Base-by-base conservation (phyloP, 1,140 invertebrate species). In the Thaumatotibia leucotreta region DNA sequence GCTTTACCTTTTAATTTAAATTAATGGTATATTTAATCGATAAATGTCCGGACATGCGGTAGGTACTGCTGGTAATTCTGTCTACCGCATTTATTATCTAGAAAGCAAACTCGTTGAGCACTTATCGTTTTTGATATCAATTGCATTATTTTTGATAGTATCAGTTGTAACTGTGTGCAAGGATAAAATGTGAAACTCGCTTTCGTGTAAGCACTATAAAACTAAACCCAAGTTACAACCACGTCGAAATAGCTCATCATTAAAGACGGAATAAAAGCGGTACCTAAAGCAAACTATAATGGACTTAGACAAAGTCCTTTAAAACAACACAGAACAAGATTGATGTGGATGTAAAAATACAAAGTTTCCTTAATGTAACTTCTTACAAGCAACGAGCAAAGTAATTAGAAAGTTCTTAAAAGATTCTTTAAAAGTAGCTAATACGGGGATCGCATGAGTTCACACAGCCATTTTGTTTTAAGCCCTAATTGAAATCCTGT, bases 291-390 rank as follows among this genome's bases (percentile, higher is more conserved):
- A 14, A 58, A 58, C 52, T 27, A 58, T 29, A 58, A 58, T 58
- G 6, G 24, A 58, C 20, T 58, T 45, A 45, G 39, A 45, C 39
- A 45, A 45, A 45, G 52, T 27, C 23, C 52, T 58, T 58, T 27
- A 58, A 58, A 58, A 58, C 20, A n/a, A 24, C 35, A 39, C 39
- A 45, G 39, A 45, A 45, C 52, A 58, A 58, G 52, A 58, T 58
- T 58, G 52, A 58, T 58, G 52, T 58, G 52, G 52, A 27, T 27
- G 52, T 58, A 58, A 58, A 58, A 58, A 58, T 58, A 58, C 52
- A 58, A 58, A 58, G 52, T 58, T 58, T 58, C 52, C 27, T 27
- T 58, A 58, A 58, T 58, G 22, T 27, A 58, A 58, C 52, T 58
- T 58, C 29, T 58, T 58, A 52, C 50, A 52, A 58, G 52, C 52